These are phyloP conservation scores for Petrolisthes cinctipes DNA, from an alignment of 2,888 invertebrate species.

Conservation along the genomic window DNA sequence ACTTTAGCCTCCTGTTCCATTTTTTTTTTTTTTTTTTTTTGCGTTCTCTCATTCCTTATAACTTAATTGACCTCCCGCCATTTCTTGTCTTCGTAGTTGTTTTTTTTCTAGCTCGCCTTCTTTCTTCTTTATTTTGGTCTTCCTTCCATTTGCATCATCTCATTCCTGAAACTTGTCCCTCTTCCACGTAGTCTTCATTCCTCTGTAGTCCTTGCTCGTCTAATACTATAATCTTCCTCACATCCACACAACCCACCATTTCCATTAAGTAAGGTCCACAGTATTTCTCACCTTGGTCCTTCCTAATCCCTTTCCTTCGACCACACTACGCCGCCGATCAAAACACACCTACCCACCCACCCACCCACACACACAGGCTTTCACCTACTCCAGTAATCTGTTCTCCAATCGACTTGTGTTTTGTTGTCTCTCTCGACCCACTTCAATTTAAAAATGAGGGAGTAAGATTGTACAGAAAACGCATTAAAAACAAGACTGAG, in stretches of 20 bases:
- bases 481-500: too few species aligned
- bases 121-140: background rate
- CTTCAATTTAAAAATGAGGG: too few species aligned
- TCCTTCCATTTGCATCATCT: background rate
- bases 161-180: background rate
- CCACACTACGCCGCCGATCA: too few species aligned
- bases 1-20: background rate
- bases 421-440: too few species aligned
- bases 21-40: conserved; percentile 11
- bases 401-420: too few species aligned
- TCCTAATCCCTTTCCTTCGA: too few species aligned
- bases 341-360: too few species aligned
- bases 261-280: too few species aligned
- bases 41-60: background rate
- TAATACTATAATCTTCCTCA: background rate
- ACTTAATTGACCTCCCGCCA: background rate
- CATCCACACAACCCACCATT: background rate
- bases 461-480: too few species aligned
- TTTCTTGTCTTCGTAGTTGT: background rate
- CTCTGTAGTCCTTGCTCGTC: background rate
- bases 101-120: conserved; percentile 1
- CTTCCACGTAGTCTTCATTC: background rate
- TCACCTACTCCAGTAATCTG: too few species aligned
- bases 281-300: too few species aligned
- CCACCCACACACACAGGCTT: background rate